phyloP scores from a whole-genome alignment of 2,888 invertebrate genomes.

The Anthophora plumipes region DNA sequence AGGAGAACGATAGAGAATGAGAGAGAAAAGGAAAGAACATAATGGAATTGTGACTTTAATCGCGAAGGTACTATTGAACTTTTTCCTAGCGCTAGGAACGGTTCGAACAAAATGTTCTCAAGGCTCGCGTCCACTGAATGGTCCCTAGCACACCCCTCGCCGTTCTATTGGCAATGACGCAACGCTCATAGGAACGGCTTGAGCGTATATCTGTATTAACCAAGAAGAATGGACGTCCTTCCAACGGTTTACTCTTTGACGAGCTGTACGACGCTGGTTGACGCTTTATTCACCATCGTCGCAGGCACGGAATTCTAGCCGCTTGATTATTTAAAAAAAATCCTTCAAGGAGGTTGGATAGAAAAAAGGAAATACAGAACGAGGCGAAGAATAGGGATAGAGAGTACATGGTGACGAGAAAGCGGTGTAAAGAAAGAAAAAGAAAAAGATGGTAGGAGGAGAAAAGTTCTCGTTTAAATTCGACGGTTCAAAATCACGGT shows the following conservation, averaged over 20 bases:
- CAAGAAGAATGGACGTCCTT: constrained; percentile 58
- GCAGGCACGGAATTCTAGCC: constrained; percentile 18
- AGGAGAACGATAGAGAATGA: constrained; percentile 11
- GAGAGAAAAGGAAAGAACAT: constrained; percentile 1
- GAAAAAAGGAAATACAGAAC: background rate
- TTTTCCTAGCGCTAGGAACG: constrained; percentile 55
- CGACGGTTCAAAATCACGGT: background rate
- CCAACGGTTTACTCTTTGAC: constrained; percentile 60
- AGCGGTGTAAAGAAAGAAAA: too few species aligned
- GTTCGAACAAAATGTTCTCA: constrained; percentile 51
- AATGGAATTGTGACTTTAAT: constrained; percentile 56
- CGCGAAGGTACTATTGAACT: constrained; percentile 47
- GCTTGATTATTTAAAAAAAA: constrained; percentile 37
- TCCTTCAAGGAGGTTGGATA: too few species aligned
- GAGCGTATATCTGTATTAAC: constrained; percentile 51
- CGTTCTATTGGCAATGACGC: constrained; percentile 47
- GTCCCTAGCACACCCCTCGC: constrained; percentile 37
- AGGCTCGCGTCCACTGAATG: constrained; percentile 49
- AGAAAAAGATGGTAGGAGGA: background rate
- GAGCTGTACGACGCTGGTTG: constrained; percentile 33
- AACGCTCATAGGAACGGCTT: constrained; percentile 51
- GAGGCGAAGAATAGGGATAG: background rate
- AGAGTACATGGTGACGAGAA: background rate
- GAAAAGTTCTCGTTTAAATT: background rate
- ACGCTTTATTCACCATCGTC: constrained; percentile 38